phyloP scores from a whole-genome alignment of 2,113 vertebrate genomes.

The Albula glossodonta region DNA sequence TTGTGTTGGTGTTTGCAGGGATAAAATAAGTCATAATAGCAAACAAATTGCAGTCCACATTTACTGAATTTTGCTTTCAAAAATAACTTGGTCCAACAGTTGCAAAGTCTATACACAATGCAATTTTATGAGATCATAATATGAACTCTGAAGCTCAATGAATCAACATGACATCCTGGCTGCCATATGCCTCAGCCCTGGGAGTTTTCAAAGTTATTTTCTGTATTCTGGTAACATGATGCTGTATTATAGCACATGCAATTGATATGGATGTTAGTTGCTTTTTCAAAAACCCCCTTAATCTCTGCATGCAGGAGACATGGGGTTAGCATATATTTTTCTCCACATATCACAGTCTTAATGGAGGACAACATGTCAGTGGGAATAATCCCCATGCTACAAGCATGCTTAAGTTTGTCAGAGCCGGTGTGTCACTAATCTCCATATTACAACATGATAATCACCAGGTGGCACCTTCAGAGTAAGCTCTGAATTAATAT shows the following conservation, averaged over 20 bases:
- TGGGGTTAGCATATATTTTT: neutral
- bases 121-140: neutral
- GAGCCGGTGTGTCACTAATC: neutral
- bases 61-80: too few relatives aligned
- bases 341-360: slow-evolving; percentile 10
- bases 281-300: too few relatives aligned
- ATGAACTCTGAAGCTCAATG: neutral
- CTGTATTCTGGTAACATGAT: too few relatives aligned
- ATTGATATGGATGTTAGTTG: too few relatives aligned
- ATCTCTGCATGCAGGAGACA: too few relatives aligned
- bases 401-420: slow-evolving; percentile 8
- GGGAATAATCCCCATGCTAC: neutral
- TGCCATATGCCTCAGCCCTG: neutral
- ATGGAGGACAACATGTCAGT: neutral
- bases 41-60: too few relatives aligned
- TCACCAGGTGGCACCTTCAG: neutral
- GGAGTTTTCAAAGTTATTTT: too few relatives aligned
- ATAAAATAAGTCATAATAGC: too few relatives aligned
- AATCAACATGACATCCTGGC: neutral
- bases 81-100: too few relatives aligned
- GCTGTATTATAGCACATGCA: too few relatives aligned
- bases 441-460: slow-evolving; percentile 3
- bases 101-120: neutral
- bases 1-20: too few relatives aligned
- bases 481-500: neutral